Percentiles rank a stretch among this genome's conserved stretches.
Conservation (phyloP, 2,797 vertebrate genomes). For the Leptodactylus fallax region DNA sequence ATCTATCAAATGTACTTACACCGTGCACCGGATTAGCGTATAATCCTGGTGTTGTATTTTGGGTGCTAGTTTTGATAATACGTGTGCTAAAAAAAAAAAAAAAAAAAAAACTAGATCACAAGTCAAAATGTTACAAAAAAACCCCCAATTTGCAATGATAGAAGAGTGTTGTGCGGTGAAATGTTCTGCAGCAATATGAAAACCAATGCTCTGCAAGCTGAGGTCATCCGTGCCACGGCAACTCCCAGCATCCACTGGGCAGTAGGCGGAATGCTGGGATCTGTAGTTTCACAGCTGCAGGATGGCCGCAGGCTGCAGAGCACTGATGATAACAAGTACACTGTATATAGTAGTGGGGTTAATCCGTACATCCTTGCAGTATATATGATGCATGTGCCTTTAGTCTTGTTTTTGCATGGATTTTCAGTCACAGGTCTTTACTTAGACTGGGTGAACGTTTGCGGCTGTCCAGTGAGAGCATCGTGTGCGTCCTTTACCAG, state of each 20-base stretch:
- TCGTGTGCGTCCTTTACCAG: background rate
- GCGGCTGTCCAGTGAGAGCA: background rate
- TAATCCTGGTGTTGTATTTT: conserved; percentile 39
- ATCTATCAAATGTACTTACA: conserved; percentile 16
- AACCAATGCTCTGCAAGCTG: background rate
- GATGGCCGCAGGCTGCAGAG: background rate
- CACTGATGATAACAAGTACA: background rate
- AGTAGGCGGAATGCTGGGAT: background rate
- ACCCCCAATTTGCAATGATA: too few relatives aligned
- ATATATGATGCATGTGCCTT: conserved; percentile 58
- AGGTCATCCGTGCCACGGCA: background rate
- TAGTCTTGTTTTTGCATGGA: conserved; percentile 44
- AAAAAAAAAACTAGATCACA: background rate
- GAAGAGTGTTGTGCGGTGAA: conserved; percentile 28
- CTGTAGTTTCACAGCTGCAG: background rate
- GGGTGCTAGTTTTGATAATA: conserved; percentile 51
- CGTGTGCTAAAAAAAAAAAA: conserved; percentile 5
- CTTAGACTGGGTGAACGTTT: conserved; percentile 6
- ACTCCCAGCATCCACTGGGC: background rate
- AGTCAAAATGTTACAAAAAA: conserved; percentile 9
- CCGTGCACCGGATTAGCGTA: conserved; percentile 24
- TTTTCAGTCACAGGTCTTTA: conserved; percentile 28
- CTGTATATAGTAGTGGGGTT: conserved; percentile 45
- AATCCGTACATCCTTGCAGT: conserved; percentile 15
- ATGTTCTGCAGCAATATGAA: conserved; percentile 49